phyloP scores from a whole-genome alignment of 2,797 vertebrate species.

The Furcifer pardalis region DNA sequence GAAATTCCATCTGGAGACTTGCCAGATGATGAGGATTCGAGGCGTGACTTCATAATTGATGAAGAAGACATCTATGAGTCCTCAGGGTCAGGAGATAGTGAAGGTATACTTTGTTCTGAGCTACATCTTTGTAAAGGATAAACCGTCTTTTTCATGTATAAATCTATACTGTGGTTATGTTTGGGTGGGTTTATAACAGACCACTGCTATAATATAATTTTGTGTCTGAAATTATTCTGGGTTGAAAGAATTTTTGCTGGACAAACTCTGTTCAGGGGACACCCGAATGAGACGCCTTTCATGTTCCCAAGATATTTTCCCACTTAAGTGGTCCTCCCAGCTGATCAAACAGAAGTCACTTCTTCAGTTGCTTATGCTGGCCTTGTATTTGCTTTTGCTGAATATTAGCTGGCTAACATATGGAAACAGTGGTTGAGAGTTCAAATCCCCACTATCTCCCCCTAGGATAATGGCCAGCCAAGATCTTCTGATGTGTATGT shows the following conservation, averaged over 20 bases:
- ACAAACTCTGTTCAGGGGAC: no score
- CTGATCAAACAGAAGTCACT: not conserved
- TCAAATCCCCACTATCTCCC: no score
- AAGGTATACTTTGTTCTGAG: slow-evolving; percentile 53
- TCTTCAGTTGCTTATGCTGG: not conserved
- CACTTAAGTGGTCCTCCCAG: no score
- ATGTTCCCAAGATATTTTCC: no score
- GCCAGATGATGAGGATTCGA: slow-evolving; percentile 76
- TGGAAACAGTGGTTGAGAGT: no score
- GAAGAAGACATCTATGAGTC: slow-evolving; percentile 65
- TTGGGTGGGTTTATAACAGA: not conserved
- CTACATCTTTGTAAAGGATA: not conserved
- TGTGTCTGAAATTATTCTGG: no score
- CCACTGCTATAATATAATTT: no score
- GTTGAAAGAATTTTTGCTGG: no score
- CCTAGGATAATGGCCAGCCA: no score
- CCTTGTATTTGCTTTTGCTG: not conserved
- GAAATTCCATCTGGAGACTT: slow-evolving; percentile 81
- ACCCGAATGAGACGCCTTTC: no score
- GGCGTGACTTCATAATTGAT: slow-evolving; percentile 60
- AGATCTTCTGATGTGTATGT: no score
- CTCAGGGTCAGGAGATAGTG: slow-evolving; percentile 87
- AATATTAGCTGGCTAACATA: not conserved
- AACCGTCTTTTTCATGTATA: not conserved
- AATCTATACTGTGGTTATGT: not conserved